Percentiles rank a stretch among this genome's conserved stretches.
These are phyloP conservation scores for Apostichopus californicus DNA, from an alignment of 35 echinoderm and acorn worm species.

Conservation along the genomic window DNA sequence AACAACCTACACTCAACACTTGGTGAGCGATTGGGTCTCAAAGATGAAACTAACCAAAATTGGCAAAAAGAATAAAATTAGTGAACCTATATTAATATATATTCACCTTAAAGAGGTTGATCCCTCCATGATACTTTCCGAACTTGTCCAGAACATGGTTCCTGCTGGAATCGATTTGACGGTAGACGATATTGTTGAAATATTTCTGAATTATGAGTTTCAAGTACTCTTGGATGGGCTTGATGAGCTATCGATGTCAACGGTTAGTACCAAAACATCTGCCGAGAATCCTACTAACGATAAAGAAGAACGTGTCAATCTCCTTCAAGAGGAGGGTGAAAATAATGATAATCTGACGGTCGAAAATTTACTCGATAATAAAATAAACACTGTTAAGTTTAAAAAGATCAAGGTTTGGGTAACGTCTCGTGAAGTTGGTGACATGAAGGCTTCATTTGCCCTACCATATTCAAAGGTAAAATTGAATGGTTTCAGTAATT, in stretches of 20 bases:
- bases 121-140: not conserved
- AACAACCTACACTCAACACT: not conserved
- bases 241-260: conserved; percentile 11
- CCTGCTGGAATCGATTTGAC: not conserved
- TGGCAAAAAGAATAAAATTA: not conserved
- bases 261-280: not conserved
- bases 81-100: not conserved
- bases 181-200: not conserved
- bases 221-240: not conserved
- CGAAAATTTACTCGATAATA: not conserved
- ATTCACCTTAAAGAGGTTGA: conserved; percentile 27
- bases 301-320: not conserved
- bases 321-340: too few species aligned
- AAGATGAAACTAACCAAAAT: not conserved
- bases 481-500: not conserved
- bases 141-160: not conserved
- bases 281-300: not conserved
- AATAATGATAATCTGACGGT: not conserved
- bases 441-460: not conserved
- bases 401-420: conserved; percentile 10
- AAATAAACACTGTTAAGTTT: not conserved
- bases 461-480: conserved; percentile 3
- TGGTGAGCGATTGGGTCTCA: not conserved
- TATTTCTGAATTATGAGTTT: not conserved
- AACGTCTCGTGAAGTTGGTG: conserved; percentile 28